Evolutionary conservation across 2,888 invertebrate species (phyloP).

Genomic region (Masnerella sp.): DNA sequence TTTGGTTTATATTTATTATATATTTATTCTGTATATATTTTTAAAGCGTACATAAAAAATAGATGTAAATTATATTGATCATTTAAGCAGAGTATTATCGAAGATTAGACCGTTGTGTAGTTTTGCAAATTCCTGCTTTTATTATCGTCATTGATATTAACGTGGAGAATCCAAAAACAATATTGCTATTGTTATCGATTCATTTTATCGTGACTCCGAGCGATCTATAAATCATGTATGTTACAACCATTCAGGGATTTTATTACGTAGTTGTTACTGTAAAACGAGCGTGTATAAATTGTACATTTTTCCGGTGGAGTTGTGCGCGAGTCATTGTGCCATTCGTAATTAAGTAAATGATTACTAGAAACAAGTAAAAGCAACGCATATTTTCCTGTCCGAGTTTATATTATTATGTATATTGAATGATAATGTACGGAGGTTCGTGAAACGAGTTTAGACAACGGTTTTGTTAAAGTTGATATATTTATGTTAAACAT

Average conservation of each 20-base stretch:
- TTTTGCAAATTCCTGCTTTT: constrained; percentile 50
- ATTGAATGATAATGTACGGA: constrained; percentile 45
- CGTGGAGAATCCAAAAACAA: neutral
- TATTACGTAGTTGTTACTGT: constrained; percentile 73
- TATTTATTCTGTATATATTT: too few species aligned
- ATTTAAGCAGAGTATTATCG: constrained; percentile 1
- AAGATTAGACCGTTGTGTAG: constrained; percentile 17
- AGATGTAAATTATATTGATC: too few species aligned
- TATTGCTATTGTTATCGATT: constrained; percentile 30
- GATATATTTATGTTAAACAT: constrained; percentile 57
- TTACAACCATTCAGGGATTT: constrained; percentile 75
- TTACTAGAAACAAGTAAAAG: too few species aligned
- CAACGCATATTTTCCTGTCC: constrained; percentile 47
- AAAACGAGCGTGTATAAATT: constrained; percentile 61
- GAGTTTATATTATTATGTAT: constrained; percentile 50
- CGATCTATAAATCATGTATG: constrained; percentile 68
- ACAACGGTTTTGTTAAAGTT: constrained; percentile 54
- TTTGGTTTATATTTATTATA: too few species aligned
- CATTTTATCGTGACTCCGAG: constrained; percentile 45
- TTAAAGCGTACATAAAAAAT: too few species aligned
- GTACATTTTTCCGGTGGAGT: constrained; percentile 51
- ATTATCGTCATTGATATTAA: constrained; percentile 29
- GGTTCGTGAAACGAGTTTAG: constrained; percentile 37
- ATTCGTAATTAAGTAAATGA: constrained; percentile 24
- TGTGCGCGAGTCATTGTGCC: constrained; percentile 50